phyloP scores from a whole-genome alignment of 2,113 vertebrate species.

The Epinephelus cyanopodus region DNA sequence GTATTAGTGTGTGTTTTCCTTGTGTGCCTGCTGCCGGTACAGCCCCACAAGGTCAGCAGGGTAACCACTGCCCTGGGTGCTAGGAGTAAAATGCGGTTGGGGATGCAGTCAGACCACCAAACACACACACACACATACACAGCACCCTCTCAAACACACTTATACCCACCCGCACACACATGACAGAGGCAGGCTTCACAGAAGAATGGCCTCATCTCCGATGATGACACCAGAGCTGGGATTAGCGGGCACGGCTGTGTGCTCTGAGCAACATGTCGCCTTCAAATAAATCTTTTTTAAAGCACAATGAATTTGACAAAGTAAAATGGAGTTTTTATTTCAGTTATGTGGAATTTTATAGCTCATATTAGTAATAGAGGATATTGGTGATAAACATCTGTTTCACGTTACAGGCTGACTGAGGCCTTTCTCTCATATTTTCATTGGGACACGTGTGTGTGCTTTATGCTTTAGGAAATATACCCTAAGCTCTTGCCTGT shows the following conservation, averaged over 20 bases:
- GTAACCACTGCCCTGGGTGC: slow-evolving; percentile 72
- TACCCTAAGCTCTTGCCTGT: slow-evolving; percentile 56
- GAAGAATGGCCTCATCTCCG: slow-evolving; percentile 19
- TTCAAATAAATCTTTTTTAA: slow-evolving; percentile 70
- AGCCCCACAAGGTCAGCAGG: slow-evolving; percentile 72
- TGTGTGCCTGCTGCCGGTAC: slow-evolving; percentile 52
- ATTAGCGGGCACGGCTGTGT: slow-evolving; percentile 13
- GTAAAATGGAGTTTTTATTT: slow-evolving; percentile 72
- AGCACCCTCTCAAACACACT: slow-evolving; percentile 12
- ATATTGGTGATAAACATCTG: slow-evolving; percentile 64
- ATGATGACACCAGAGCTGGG: slow-evolving; percentile 36
- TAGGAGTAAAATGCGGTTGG: slow-evolving; percentile 64
- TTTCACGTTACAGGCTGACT: slow-evolving; percentile 70
- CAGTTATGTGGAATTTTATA: slow-evolving; percentile 61
- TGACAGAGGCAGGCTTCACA: slow-evolving; percentile 15
- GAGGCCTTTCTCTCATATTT: slow-evolving; percentile 70
- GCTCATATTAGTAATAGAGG: slow-evolving; percentile 69
- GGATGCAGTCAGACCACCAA: slow-evolving; percentile 55
- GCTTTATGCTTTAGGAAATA: slow-evolving; percentile 70
- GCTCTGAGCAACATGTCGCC: slow-evolving; percentile 49
- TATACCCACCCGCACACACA: slow-evolving; percentile 11
- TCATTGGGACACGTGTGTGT: slow-evolving; percentile 67
- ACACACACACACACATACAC: slow-evolving; percentile 30
- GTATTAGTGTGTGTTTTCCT: slow-evolving; percentile 37
- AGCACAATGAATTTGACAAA: slow-evolving; percentile 69